These are phyloP conservation scores for Pachyuromys duprasi DNA, from an alignment of 2,797 vertebrate species.

Conservation along the genomic window DNA sequence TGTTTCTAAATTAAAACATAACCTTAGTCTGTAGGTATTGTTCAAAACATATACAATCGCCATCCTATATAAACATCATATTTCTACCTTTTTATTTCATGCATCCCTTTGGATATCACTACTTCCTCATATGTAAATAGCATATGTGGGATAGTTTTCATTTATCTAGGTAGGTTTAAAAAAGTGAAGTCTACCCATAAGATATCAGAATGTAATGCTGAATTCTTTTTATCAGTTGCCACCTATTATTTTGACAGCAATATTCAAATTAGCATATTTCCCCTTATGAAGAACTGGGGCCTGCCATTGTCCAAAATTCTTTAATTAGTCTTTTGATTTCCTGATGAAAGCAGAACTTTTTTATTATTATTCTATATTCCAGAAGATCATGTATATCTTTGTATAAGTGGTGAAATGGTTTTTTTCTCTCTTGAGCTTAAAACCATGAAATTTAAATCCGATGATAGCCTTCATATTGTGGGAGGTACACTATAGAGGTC, in stretches of 20 bases:
- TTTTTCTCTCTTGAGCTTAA: background rate
- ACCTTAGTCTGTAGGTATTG: background rate
- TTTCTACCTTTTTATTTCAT: conserved; percentile 25
- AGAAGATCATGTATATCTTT: background rate
- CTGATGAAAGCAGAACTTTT: background rate
- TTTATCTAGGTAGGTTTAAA: background rate
- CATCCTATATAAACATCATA: background rate
- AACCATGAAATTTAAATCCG: background rate
- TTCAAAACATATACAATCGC: background rate
- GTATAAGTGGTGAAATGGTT: background rate
- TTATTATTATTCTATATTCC: background rate
- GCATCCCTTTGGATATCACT: background rate
- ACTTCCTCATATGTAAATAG: background rate
- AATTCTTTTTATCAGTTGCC: background rate
- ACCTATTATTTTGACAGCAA: background rate
- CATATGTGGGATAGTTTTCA: background rate
- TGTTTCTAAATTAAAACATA: background rate
- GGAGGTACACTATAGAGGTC: background rate
- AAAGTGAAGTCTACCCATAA: conserved; percentile 1
- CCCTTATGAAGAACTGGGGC: background rate
- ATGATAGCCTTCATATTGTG: background rate
- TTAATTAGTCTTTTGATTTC: background rate
- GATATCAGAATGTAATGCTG: background rate
- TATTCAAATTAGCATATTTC: background rate
- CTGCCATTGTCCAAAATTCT: background rate